Base-by-base conservation (phyloP, 53 echinoderm and acorn worm species). In the Luidia sarsii region DNA sequence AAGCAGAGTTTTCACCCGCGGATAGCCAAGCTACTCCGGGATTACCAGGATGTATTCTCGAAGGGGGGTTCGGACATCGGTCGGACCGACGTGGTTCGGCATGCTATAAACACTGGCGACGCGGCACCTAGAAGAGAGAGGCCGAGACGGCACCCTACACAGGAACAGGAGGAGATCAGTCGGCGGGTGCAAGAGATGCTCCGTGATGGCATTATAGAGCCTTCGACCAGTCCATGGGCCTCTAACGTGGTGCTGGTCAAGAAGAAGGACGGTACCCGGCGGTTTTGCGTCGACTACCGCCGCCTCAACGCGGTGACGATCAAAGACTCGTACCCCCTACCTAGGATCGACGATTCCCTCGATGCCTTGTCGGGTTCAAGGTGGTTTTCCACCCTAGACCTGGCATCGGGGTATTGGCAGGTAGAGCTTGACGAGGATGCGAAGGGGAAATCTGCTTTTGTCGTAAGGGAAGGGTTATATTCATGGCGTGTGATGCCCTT, bases 21-120 rank as follows among this genome's bases (percentile, higher is more conserved):
- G 32, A 84, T 84, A 21, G 70, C 84, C 2, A 85, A 85, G 11
- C 39, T 85, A 13, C 56, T 85, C n/a, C 11, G 20, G 14, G 48
- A 85, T 22, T 77, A 85, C 53, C 77, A 77, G 77, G 85, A 85
- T 32, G 67, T 85, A n/a, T 85, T 85, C 77, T 75, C 77, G 13
- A 72, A n/a, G n/a, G 64, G 61, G 8, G 64, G 62, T 39, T 35
- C 14, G 21, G 84, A 84, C 35, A 59, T 86, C 29, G 86, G 79
- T 22, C 62, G 56, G 19, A 86, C 86, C 0, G 66, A 53, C 53
- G n/a, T 56, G 5, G 68, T 86, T 15, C 64, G 46, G 29, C 86
- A 86, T 39, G 19, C 39, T 29, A 79, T 86, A 18, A 54, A 79
- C 52, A 79, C 79, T 8, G 57, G 72, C 16, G 41, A 67, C 16